Percentiles rank a stretch among this genome's conserved stretches.
Evolutionary conservation across 2,113 vertebrate species (phyloP).

Genomic region (Ovis aries): ARS-UI_Ramb_v3.0 NC_056054.1:138350501-138351000

Average conservation of each 20-base stretch:
- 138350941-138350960: not conserved
- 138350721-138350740: slow-evolving; percentile 47
- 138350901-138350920: not conserved
- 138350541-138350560: not conserved
- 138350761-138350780: not conserved
- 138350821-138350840: not conserved
- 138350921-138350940: not conserved
- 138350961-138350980: not conserved
- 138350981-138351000: not conserved
- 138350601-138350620: not conserved
- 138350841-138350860: not conserved
- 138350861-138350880: not conserved
- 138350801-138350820: not conserved
- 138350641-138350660: slow-evolving; percentile 32
- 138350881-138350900: not conserved
- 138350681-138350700: slow-evolving; percentile 47
- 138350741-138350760: not conserved
- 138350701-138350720: slow-evolving; percentile 48
- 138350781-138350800: not conserved
- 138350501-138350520: not conserved
- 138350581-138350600: not conserved
- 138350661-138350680: slow-evolving; percentile 4
- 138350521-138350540: not conserved
- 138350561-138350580: not conserved
- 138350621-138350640: not conserved